phyloP scores from a whole-genome alignment of 92 coral and sea anemone species.

The Epizoanthus stellaris region DNA sequence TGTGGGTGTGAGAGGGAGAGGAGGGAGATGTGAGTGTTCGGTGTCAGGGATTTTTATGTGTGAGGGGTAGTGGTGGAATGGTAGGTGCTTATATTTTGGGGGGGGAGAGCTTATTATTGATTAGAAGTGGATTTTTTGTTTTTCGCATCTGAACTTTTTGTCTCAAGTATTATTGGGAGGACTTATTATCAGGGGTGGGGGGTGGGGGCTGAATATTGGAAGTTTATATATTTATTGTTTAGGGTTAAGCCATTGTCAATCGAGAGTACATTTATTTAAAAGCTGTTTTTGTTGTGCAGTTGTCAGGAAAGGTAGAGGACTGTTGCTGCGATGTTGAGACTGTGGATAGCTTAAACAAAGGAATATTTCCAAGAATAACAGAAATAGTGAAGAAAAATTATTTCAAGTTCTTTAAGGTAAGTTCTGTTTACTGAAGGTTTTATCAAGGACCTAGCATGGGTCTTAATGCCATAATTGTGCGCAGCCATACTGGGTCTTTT shows the following conservation, averaged over 20 bases:
- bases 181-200: too few relatives aligned
- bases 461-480: too few relatives aligned
- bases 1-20: too few relatives aligned
- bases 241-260: neutral
- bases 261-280: neutral
- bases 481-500: neutral
- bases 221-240: neutral
- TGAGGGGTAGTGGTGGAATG: too few relatives aligned
- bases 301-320: constrained; percentile 92
- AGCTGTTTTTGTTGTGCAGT: constrained; percentile 56
- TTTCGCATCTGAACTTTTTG: too few relatives aligned
- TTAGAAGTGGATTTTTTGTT: too few relatives aligned
- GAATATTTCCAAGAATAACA: constrained; percentile 79
- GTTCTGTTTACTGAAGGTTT: neutral
- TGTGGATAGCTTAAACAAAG: constrained; percentile 88
- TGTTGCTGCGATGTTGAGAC: constrained; percentile 99
- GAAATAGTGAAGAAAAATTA: constrained; percentile 86
- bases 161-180: too few relatives aligned
- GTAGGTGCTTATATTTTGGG: too few relatives aligned
- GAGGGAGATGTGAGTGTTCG: too few relatives aligned
- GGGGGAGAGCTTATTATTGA: too few relatives aligned
- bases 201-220: neutral
- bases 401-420: constrained; percentile 94
- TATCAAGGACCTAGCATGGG: neutral
- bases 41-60: too few relatives aligned